Percentiles rank a stretch among this genome's conserved stretches.
Conservation (phyloP, 2,113 vertebrate species). For the Pomatorhinus ruficollis region DNA sequence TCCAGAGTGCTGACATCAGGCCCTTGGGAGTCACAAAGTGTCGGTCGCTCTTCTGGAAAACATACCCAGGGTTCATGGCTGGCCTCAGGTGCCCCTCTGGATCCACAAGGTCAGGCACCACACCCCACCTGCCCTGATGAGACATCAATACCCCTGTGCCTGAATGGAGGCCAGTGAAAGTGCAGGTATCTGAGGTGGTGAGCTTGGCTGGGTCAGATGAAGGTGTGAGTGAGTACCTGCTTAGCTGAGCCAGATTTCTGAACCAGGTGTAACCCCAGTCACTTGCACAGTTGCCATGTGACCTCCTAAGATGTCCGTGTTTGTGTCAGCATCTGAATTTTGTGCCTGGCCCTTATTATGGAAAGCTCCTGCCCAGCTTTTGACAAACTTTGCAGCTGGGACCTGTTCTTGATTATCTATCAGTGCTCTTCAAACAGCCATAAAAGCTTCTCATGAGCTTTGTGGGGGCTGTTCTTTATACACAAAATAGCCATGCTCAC, state of each 20-base stretch:
- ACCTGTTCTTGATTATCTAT: background rate
- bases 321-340: background rate
- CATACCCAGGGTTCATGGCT: background rate
- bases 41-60: rapidly evolving
- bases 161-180: background rate
- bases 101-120: background rate
- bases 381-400: background rate
- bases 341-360: background rate
- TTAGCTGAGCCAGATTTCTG: background rate
- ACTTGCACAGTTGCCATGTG: background rate
- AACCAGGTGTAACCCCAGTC: background rate
- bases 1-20: background rate
- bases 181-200: background rate
- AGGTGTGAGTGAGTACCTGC: background rate
- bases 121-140: rapidly evolving
- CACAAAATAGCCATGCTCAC: background rate
- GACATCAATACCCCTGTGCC: background rate
- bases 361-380: background rate
- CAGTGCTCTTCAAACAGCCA: background rate
- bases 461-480: background rate
- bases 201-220: background rate
- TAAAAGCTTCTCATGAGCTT: constrained; percentile 8
- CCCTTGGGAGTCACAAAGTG: background rate
- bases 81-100: background rate
- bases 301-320: background rate